These are phyloP conservation scores for Caenorhabditis briggsae DNA, from an alignment of 1,140 invertebrate species.

Conservation along the genomic window DNA sequence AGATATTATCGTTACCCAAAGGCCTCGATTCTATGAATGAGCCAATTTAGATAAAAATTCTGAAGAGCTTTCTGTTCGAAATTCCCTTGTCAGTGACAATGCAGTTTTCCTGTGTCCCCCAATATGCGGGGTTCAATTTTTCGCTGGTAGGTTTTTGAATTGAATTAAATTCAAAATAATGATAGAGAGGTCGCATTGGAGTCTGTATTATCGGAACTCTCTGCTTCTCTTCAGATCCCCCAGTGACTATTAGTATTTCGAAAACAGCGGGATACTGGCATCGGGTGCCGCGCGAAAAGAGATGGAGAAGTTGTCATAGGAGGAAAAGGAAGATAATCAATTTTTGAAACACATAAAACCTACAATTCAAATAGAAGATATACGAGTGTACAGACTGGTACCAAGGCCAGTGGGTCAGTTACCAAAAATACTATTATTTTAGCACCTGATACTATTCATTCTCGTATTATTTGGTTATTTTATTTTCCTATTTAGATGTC, in stretches of 20 bases:
- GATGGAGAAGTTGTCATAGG: constrained; percentile 19
- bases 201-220: neutral
- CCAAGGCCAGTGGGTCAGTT: constrained; percentile 53
- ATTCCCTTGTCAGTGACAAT: too few species aligned
- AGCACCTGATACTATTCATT: neutral
- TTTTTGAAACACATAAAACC: constrained; percentile 52
- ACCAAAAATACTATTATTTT: neutral
- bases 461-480: neutral
- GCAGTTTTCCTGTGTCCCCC: too few species aligned
- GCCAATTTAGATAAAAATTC: too few species aligned
- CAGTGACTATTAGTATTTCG: neutral
- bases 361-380: neutral
- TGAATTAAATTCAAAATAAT: constrained; percentile 46
- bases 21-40: too few species aligned
- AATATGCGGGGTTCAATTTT: neutral
- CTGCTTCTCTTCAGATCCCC: neutral
- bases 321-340: constrained; percentile 26
- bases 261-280: constrained; percentile 38
- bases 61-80: too few species aligned
- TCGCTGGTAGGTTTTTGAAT: constrained; percentile 18
- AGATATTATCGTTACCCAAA: too few species aligned
- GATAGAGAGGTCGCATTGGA: constrained; percentile 28
- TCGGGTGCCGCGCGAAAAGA: neutral
- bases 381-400: constrained; percentile 14
- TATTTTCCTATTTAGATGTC: too few species aligned